Evolutionary conservation across 2,888 invertebrate genomes (phyloP).

Genomic region (Leucoptera coffeella): DNA sequence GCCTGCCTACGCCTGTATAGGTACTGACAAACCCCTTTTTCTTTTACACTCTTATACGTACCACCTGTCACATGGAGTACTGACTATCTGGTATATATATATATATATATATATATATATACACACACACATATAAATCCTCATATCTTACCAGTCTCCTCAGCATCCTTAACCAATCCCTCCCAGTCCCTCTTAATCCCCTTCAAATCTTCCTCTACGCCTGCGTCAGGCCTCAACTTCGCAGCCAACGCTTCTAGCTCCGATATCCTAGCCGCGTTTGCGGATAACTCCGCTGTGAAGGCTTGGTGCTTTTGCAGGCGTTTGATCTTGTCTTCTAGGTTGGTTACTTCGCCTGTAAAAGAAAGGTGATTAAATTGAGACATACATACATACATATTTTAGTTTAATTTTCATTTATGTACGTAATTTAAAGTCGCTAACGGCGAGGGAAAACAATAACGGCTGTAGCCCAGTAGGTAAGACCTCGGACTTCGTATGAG

Average conservation of each 20-base stretch:
- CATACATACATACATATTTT: no score
- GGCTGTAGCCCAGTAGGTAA: no score
- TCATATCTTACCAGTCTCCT: slow-evolving; percentile 34
- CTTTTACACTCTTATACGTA: no score
- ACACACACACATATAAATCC: not conserved
- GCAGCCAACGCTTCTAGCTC: slow-evolving; percentile 72
- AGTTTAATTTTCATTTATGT: no score
- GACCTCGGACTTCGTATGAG: no score
- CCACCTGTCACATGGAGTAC: no score
- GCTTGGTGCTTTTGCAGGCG: slow-evolving; percentile 92
- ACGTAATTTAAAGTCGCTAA: no score
- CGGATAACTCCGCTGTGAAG: slow-evolving; percentile 86
- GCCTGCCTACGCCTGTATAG: no score
- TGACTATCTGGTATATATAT: not conserved
- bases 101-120: not conserved
- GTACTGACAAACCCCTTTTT: no score
- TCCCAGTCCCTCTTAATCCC: slow-evolving; percentile 71
- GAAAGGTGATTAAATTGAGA: no score
- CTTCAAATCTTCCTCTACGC: slow-evolving; percentile 65
- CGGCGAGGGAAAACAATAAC: no score
- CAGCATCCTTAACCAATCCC: slow-evolving; percentile 63
- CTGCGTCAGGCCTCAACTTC: slow-evolving; percentile 66
- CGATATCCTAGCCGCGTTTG: slow-evolving; percentile 79
- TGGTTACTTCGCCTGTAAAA: slow-evolving; percentile 59
- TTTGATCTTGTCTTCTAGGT: slow-evolving; percentile 92